Evolutionary conservation across 2,888 invertebrate genomes (phyloP).

Genomic region (Eudasyphora cyanicolor): DNA sequence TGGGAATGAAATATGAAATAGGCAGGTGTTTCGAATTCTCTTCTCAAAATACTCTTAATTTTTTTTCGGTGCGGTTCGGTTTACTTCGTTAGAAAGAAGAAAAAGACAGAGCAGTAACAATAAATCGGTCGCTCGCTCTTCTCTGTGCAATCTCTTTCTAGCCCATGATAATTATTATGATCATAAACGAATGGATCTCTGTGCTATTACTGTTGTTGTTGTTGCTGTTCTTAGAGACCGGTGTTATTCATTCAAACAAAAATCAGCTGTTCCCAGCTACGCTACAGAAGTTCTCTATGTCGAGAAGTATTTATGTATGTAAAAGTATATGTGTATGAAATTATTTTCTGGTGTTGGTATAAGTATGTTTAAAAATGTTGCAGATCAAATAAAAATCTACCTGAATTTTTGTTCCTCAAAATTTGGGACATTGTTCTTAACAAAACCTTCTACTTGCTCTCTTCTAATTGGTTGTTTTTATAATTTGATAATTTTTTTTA

Average conservation of each 20-base stretch:
- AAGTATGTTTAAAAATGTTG: conserved; percentile 25
- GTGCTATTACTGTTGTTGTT: not conserved
- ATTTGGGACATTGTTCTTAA: not conserved
- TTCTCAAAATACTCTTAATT: conserved; percentile 47
- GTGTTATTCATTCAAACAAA: conserved; percentile 48
- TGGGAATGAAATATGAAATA: conserved; percentile 55
- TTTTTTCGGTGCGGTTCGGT: not conserved
- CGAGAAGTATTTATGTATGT: no score
- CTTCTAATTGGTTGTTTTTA: conserved; percentile 59
- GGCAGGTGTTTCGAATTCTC: conserved; percentile 59
- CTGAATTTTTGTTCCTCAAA: no score
- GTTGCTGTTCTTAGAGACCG: conserved; percentile 48
- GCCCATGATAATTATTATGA: not conserved
- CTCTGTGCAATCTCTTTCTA: conserved; percentile 47
- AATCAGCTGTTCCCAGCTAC: conserved; percentile 53
- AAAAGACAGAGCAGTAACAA: conserved; percentile 29
- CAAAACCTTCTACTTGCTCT: not conserved
- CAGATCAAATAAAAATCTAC: conserved; percentile 28
- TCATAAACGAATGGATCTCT: no score
- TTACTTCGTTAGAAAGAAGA: conserved; percentile 38
- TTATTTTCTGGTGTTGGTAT: not conserved
- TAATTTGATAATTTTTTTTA: not conserved
- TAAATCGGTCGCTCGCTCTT: no score
- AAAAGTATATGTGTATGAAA: no score
- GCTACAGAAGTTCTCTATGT: not conserved